Evolutionary conservation across 2,888 invertebrate species (phyloP), one percentile per base, ranked within the genome.

Genomic region (Chrysodeixis includens): DNA sequence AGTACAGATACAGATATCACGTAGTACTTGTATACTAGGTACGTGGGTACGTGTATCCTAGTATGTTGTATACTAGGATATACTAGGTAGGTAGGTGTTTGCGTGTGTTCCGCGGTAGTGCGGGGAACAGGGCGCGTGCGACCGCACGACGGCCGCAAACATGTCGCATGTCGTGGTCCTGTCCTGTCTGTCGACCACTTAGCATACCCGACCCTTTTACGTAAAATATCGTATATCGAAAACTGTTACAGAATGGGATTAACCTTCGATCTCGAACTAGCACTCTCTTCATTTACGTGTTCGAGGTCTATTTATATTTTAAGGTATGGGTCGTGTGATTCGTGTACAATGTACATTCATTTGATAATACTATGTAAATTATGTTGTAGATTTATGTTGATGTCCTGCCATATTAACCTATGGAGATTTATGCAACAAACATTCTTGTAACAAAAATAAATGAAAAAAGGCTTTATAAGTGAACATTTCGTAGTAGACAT

Each of bases 131-230:
- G 70, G 73, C 76, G 79, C 73, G 73, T 72, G 75, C 69, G 73
- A 82, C 84, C 84, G 70, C 81, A 73, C 75, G 66, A 63, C 75
- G 66, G 77, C 85, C 85, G 78, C 87, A 85, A 82, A 86, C 87
- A 83, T 78, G 86, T 85, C 74, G 74, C 79, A 71, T 78, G 79
- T 80, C 82, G 76, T 72, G 74, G 74, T 74, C 67, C 65, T 70
- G 76, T 79, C 79, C 75, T 74, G 63, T 62, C 70, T 77, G 69
- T 71, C 76, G 59, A 62, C 76, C 81, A 83, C 84, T 83, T 81
- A 82, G 63, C 81, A 81, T 81, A 81, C 76, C 78, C 74, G 77
- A 81, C 78, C 84, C 82, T 83, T 82, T 84, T 76, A 78, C 66
- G 66, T 69, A 71, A 78, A 80, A 76, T 84, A 77, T 83, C 78